Base-by-base conservation (phyloP, 2,797 vertebrate species). In the Echiichthys vipera region DNA sequence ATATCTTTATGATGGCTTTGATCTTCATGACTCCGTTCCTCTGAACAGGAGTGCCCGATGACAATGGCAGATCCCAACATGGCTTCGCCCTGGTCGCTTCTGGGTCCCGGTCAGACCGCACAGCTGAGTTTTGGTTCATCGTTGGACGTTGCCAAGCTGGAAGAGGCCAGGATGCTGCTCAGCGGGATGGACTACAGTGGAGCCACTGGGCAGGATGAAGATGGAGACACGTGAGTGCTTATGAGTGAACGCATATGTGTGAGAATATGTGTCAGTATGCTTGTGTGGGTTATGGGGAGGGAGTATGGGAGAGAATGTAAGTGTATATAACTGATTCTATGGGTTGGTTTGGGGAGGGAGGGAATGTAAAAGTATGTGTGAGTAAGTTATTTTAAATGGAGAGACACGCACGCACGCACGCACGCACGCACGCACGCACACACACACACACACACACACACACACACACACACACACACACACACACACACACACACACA, bases 191-290 rank as follows among this genome's bases (percentile, higher is more conserved):
- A 95, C 61, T 92, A 94, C 29, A 93, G 85, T 57, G 91, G 92
- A 62, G 92, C 95, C 45, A 92, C 93, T 5, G 92, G 92, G 53
- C 96, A 96, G 81, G 97, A 98, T 25, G 96, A 97, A 63, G 97
- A 97, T 0, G 96, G 96, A 64, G 97, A 98, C 92, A 97, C 95
- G 97, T 93, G 77, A 89, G 90, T 90, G 14, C 24, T 39, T 25
- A 30, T 18, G 13, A 56, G 14, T 22, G 36, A 30, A n/a, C 17
- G 22, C 27, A 39, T 36, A 7, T n/a, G 34, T 13, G 3, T 30
- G 17, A 25, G 15, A 49, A 53, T 22, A 22, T 30, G 58, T 54
- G 32, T 65, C n/a, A n/a, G 29, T 15, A 7, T 25, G 40, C 34
- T 1, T 65, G 24, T 4, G n/a, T n/a, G n/a, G n/a, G n/a, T n/a